Evolutionary conservation across 2,888 invertebrate species (phyloP).

Genomic region (Trissoscelio sp.): DNA sequence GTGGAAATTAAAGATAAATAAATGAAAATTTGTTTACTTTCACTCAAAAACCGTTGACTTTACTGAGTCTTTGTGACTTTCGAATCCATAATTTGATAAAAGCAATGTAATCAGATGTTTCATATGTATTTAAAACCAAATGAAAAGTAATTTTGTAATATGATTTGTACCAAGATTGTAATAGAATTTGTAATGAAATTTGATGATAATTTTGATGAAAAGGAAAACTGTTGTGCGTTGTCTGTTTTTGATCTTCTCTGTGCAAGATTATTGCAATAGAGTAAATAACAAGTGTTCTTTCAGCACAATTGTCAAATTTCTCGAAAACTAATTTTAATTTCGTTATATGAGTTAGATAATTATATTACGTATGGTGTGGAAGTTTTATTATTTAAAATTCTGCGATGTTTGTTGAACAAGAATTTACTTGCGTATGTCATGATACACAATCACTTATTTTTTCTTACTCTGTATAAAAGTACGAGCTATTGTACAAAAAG

Average conservation of each 20-base stretch:
- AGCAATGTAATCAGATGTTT: constrained; percentile 19
- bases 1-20: constrained; percentile 80
- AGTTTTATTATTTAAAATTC: constrained; percentile 14
- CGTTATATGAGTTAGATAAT: constrained; percentile 6
- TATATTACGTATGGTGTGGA: background rate
- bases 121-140: constrained; percentile 18
- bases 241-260: no score
- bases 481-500: constrained; percentile 13
- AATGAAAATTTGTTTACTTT: background rate
- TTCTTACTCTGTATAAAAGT: background rate
- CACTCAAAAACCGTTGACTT: background rate
- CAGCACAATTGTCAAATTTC: constrained; percentile 7
- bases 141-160: constrained; percentile 39
- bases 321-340: constrained; percentile 11
- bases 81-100: constrained; percentile 5
- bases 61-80: background rate
- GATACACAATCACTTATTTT: background rate
- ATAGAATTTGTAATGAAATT: constrained; percentile 29
- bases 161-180: constrained; percentile 22
- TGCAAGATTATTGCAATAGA: background rate
- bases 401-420: background rate
- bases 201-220: constrained; percentile 9
- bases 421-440: constrained; percentile 29
- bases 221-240: background rate
- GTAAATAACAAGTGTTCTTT: constrained; percentile 8